Conservation (phyloP, 1,140 invertebrate genomes). For the Meloidogyne exigua region DNA sequence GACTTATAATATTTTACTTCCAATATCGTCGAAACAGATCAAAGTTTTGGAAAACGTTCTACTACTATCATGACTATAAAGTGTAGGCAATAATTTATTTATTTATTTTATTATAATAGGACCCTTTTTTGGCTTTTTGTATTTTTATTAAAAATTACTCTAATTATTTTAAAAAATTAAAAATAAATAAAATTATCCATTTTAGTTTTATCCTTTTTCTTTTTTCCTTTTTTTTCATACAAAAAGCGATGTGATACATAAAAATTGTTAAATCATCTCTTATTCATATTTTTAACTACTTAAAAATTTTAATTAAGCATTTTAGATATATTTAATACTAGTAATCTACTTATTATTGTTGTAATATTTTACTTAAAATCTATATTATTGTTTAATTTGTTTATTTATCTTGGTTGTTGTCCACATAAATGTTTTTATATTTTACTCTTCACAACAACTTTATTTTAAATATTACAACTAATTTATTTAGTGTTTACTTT, state of each 20-base stretch:
- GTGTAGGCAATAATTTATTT: constrained; percentile 46
- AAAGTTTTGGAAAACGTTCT: constrained; percentile 63
- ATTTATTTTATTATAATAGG: not conserved
- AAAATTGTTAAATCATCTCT: not conserved
- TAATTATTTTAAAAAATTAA: not conserved
- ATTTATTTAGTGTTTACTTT: too few relatives aligned
- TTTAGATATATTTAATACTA: not conserved
- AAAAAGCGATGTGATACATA: constrained; percentile 21
- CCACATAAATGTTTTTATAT: too few relatives aligned
- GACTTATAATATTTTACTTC: constrained; percentile 46
- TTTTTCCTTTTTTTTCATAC: not conserved
- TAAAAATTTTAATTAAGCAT: not conserved
- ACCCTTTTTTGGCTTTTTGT: not conserved
- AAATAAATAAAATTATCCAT: not conserved
- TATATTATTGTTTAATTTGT: too few relatives aligned
- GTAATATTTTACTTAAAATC: too few relatives aligned
- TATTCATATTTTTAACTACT: not conserved
- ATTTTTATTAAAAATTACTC: not conserved
- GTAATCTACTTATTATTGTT: too few relatives aligned
- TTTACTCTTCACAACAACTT: too few relatives aligned
- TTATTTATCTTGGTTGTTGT: too few relatives aligned
- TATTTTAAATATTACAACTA: too few relatives aligned
- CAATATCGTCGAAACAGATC: constrained; percentile 58
- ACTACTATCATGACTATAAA: constrained; percentile 61
- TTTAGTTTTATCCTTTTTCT: not conserved